phyloP scores from a whole-genome alignment of 2,797 vertebrate genomes.

The Lophotriccus pileatus region DNA sequence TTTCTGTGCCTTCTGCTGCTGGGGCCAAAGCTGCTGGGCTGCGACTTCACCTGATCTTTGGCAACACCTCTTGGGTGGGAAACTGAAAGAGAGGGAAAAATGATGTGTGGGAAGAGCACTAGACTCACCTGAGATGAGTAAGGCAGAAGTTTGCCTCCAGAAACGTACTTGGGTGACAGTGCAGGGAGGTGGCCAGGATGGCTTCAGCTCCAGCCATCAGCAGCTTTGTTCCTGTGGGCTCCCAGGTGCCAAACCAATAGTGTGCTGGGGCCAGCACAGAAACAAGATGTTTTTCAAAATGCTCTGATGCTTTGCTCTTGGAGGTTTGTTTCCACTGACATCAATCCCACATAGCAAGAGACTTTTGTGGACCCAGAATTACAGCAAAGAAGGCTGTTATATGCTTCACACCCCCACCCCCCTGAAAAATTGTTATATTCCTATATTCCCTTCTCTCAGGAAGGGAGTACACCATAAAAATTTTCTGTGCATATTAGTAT shows the following conservation, averaged over 20 bases:
- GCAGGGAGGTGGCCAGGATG: not conserved
- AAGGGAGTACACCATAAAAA: not conserved
- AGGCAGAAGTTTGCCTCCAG: not conserved
- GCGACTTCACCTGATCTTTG: not conserved
- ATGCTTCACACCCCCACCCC: not conserved
- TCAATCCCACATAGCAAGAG: not conserved
- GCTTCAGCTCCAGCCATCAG: not conserved
- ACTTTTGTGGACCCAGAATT: not conserved
- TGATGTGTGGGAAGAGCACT: accelerated
- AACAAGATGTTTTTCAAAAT: not conserved
- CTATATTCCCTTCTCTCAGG: not conserved
- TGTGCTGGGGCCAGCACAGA: not conserved
- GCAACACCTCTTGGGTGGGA: not conserved
- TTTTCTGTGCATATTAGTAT: conserved; percentile 10
- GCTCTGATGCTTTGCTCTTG: not conserved
- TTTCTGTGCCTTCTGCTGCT: not conserved
- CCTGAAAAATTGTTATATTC: not conserved
- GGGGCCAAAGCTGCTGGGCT: not conserved
- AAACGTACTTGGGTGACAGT: accelerated
- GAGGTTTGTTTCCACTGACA: not conserved
- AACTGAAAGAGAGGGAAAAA: not conserved
- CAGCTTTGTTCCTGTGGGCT: not conserved
- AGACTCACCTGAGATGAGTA: not conserved
- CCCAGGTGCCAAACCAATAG: not conserved
- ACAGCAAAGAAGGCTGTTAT: not conserved